Evolutionary conservation across 2,888 invertebrate genomes (phyloP).

Genomic region (Microctonus aethiopoides): DNA sequence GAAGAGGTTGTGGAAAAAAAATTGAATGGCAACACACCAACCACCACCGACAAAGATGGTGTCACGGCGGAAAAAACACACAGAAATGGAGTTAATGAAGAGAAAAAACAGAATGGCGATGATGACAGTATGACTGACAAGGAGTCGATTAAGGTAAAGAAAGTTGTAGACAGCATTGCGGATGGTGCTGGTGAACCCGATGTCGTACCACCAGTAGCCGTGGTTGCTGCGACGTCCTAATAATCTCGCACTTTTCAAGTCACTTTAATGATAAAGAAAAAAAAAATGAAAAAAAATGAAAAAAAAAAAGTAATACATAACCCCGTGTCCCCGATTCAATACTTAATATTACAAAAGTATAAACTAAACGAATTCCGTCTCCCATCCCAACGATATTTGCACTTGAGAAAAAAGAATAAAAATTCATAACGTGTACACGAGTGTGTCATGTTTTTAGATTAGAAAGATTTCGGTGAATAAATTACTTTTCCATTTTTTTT

Average conservation of each 20-base stretch:
- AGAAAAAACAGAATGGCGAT: slow-evolving; percentile 50
- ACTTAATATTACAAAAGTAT: slow-evolving; percentile 52
- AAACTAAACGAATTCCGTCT: slow-evolving; percentile 31
- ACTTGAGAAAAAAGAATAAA: slow-evolving; percentile 53
- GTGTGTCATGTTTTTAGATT: slow-evolving; percentile 11
- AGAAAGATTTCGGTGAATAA: not conserved
- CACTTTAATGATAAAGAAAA: slow-evolving; percentile 50
- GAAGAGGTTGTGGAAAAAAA: slow-evolving; percentile 35
- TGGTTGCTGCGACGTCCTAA: slow-evolving; percentile 65
- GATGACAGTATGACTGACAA: slow-evolving; percentile 50
- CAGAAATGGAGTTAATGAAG: slow-evolving; percentile 58
- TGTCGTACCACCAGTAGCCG: slow-evolving; percentile 61
- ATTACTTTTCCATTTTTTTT: slow-evolving; percentile 7
- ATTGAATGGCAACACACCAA: slow-evolving; percentile 12
- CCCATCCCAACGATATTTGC: slow-evolving; percentile 46
- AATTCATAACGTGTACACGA: not conserved
- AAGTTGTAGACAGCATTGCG: slow-evolving; percentile 59
- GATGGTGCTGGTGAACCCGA: slow-evolving; percentile 63
- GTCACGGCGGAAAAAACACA: slow-evolving; percentile 54
- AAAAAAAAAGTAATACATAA: slow-evolving; percentile 53
- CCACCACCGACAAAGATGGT: slow-evolving; percentile 27
- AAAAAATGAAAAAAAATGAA: slow-evolving; percentile 24
- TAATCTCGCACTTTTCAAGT: slow-evolving; percentile 35
- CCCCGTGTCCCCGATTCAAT: slow-evolving; percentile 54
- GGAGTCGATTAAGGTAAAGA: slow-evolving; percentile 62